These are phyloP conservation scores for Dusona sp. DNA, from an alignment of 2,888 invertebrate genomes.

Conservation along the genomic window DNA sequence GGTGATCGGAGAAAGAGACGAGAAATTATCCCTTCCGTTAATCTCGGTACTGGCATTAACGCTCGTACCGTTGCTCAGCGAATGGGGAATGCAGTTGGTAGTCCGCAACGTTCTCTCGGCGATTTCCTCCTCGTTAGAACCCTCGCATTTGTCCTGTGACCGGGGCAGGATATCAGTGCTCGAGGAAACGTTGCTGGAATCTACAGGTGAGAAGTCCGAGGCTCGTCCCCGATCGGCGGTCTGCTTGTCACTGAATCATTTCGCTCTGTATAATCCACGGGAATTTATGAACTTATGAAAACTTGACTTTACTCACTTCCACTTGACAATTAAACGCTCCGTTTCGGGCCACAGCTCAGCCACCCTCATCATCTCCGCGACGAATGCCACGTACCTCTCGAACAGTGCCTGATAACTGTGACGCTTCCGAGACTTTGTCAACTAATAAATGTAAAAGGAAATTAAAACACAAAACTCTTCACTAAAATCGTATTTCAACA, in stretches of 20 bases:
- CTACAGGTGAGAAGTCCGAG: constrained; percentile 69
- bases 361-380: constrained; percentile 87
- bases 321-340: constrained; percentile 86
- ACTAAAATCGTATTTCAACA: background rate
- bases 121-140: constrained; percentile 33
- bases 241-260: constrained; percentile 65
- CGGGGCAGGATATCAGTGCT: constrained; percentile 69
- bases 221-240: constrained; percentile 68
- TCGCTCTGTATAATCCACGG: constrained; percentile 19
- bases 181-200: constrained; percentile 72
- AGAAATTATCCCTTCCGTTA: constrained; percentile 35
- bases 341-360: constrained; percentile 86
- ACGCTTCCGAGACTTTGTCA: constrained; percentile 81
- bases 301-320: constrained; percentile 70
- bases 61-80: constrained; percentile 46
- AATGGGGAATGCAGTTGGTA: constrained; percentile 3
- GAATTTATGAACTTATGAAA: background rate
- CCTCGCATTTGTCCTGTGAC: constrained; percentile 42
- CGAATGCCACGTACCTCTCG: constrained; percentile 86
- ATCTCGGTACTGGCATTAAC: constrained; percentile 34
- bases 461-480: constrained; percentile 30
- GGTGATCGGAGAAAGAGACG: constrained; percentile 34
- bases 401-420: constrained; percentile 84
- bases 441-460: constrained; percentile 69
- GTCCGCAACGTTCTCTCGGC: constrained; percentile 31